phyloP scores from a whole-genome alignment of 2,797 vertebrate genomes.

The Percopsis omiscomaycus region DNA sequence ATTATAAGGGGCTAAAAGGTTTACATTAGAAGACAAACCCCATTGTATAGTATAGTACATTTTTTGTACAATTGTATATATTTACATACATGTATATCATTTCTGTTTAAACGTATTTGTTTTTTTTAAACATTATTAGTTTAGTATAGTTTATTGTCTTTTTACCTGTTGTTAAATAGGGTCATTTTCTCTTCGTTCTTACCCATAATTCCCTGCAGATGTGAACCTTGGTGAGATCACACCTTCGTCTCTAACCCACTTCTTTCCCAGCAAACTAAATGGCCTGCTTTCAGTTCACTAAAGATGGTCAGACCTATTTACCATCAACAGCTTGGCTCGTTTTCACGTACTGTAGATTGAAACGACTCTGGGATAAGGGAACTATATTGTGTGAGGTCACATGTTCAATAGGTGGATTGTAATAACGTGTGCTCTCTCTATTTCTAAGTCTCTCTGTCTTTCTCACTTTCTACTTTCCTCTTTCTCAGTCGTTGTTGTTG shows the following conservation, averaged over 20 bases:
- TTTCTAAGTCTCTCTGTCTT: not conserved
- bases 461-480: not conserved
- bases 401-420: constrained; percentile 19
- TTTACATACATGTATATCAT: too few species aligned
- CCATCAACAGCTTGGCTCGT: constrained; percentile 34
- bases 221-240: not conserved
- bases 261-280: not conserved
- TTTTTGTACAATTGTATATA: too few species aligned
- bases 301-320: constrained; percentile 37
- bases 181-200: not conserved
- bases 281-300: constrained; percentile 24
- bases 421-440: not conserved
- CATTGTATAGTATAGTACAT: too few species aligned
- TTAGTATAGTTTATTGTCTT: not conserved
- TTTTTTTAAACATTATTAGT: too few species aligned
- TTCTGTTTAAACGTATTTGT: too few species aligned
- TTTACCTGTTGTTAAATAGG: not conserved
- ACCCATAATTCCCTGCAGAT: not conserved
- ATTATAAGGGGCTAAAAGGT: too few species aligned
- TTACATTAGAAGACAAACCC: too few species aligned
- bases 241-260: not conserved
- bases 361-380: not conserved
- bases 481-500: not conserved
- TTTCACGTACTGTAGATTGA: constrained; percentile 17
- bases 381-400: constrained; percentile 20